A percentile compares a stretch with the other conserved stretches of the same genome.
phyloP scores from a whole-genome alignment of 2,888 invertebrate genomes.

The Lissocephala sabroskyi region DNA sequence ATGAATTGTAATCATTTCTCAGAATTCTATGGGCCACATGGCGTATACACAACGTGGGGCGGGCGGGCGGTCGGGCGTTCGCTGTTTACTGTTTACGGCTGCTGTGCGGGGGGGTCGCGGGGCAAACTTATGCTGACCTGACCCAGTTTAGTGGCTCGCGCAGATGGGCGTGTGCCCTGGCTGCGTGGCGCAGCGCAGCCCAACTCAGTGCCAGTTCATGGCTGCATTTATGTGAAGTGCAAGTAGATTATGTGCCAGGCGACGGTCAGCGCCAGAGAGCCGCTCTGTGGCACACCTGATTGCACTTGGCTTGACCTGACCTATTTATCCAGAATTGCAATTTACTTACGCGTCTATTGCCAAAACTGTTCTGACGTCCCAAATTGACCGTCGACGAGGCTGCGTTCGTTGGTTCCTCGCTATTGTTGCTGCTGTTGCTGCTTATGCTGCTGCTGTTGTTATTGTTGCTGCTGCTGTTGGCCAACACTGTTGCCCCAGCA shows the following conservation, averaged over 20 bases:
- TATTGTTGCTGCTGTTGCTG: constrained; percentile 45
- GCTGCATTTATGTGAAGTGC: constrained; percentile 36
- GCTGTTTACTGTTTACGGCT: too few relatives aligned
- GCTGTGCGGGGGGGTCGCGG: too few relatives aligned
- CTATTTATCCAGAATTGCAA: constrained; percentile 17
- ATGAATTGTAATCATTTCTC: constrained; percentile 4
- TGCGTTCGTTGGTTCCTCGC: constrained; percentile 42
- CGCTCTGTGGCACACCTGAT: constrained; percentile 18
- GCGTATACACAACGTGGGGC: constrained; percentile 11
- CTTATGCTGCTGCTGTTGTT: constrained; percentile 20
- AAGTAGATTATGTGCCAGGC: neutral
- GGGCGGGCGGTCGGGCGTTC: too few relatives aligned
- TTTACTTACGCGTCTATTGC: constrained; percentile 69
- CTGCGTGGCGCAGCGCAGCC: constrained; percentile 23
- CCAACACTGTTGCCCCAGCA: constrained; percentile 15
- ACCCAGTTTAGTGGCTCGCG: constrained; percentile 51
- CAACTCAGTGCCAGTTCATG: constrained; percentile 48
- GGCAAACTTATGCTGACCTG: constrained; percentile 37
- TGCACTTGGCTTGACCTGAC: constrained; percentile 32
- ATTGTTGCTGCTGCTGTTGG: constrained; percentile 17
- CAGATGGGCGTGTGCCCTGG: constrained; percentile 52
- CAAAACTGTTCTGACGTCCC: constrained; percentile 71
- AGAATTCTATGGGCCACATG: neutral
- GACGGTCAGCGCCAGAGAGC: neutral
- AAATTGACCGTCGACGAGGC: constrained; percentile 39